Conservation (phyloP, 1,140 invertebrate species). For the Araneus ventricosus region DNA sequence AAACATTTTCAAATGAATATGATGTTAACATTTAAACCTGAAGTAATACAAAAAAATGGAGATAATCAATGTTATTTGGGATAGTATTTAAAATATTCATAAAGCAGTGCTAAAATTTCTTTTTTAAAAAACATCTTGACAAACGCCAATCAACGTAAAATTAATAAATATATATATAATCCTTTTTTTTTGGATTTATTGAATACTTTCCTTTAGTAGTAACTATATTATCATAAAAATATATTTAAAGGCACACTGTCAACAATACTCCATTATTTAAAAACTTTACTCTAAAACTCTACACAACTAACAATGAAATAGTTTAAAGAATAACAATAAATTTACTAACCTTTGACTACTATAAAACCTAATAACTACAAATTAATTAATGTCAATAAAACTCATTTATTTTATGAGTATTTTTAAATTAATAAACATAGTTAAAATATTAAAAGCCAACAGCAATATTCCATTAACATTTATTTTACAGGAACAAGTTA, state of each 20-base stretch:
- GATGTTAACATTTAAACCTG: too few relatives aligned
- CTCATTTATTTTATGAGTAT: too few relatives aligned
- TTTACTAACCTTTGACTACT: neutral
- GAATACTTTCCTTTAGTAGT: neutral
- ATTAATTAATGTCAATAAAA: too few relatives aligned
- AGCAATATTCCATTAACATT: conserved; percentile 19
- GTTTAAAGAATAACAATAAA: neutral
- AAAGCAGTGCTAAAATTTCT: neutral
- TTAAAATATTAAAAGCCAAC: conserved; percentile 2
- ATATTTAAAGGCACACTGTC: conserved; percentile 44
- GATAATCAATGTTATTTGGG: neutral
- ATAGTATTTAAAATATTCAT: neutral
- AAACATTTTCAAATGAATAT: too few relatives aligned
- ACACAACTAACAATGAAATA: conserved; percentile 9
- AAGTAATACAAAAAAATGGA: too few relatives aligned
- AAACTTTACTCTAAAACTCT: conserved; percentile 38
- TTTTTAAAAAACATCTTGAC: neutral
- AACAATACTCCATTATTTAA: conserved; percentile 8
- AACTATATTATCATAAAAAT: conserved; percentile 30
- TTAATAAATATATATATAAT: neutral
- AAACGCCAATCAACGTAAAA: neutral
- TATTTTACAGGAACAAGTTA: conserved; percentile 31
- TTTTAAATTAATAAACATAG: too few relatives aligned
- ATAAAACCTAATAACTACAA: too few relatives aligned
- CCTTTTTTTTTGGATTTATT: neutral